Conservation (phyloP, 1,140 invertebrate species). For the Mya arenaria region DNA sequence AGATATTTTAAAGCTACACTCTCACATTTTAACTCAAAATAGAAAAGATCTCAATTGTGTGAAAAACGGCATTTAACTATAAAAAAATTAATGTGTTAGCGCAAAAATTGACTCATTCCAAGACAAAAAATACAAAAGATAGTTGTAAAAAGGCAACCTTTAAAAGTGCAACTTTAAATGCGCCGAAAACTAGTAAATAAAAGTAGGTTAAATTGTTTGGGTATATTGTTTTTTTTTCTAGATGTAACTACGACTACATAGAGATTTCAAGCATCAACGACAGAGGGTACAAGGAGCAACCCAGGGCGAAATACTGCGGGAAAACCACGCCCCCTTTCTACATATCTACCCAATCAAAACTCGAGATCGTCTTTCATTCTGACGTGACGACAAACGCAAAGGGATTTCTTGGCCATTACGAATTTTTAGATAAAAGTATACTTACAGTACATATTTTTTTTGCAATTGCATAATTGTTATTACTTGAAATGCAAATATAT, state of each 20-base stretch:
- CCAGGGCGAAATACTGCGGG: constrained; percentile 68
- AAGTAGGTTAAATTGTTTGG: neutral
- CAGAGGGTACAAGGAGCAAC: constrained; percentile 62
- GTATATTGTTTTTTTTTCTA: constrained; percentile 40
- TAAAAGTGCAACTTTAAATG: too few species aligned
- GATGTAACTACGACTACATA: constrained; percentile 74
- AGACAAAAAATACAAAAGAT: too few species aligned
- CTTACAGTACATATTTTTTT: too few species aligned
- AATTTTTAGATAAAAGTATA: constrained; percentile 72
- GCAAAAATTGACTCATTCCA: too few species aligned
- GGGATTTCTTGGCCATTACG: constrained; percentile 70
- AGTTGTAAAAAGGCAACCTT: too few species aligned
- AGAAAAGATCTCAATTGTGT: too few species aligned
- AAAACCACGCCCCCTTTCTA: constrained; percentile 61
- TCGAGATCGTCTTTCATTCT: constrained; percentile 73
- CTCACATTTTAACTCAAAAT: too few species aligned
- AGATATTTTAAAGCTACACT: too few species aligned
- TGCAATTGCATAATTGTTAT: too few species aligned
- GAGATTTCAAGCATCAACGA: constrained; percentile 70
- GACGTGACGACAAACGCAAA: constrained; percentile 66
- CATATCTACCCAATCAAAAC: constrained; percentile 70
- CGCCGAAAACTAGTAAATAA: neutral
- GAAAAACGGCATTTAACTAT: too few species aligned
- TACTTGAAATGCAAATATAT: too few species aligned
- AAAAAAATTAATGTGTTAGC: too few species aligned